Percentiles rank a stretch among this genome's conserved stretches.
phyloP scores from a whole-genome alignment of 2,113 vertebrate genomes.

The Silurus glanis region DNA sequence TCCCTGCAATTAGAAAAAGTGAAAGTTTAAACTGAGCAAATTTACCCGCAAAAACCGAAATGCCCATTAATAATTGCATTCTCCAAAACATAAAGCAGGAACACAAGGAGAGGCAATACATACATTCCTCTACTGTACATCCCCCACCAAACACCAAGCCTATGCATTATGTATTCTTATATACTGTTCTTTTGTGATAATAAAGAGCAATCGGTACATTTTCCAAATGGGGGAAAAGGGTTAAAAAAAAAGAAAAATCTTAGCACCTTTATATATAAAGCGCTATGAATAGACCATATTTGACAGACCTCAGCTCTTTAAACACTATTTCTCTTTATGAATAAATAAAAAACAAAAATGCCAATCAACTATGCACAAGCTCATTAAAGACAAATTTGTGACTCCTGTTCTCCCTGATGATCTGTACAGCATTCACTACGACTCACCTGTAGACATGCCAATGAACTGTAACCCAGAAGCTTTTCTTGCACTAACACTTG shows the following conservation, averaged over 20 bases:
- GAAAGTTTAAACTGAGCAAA: neutral
- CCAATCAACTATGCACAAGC: neutral
- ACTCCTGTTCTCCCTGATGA: neutral
- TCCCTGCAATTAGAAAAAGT: slow-evolving; percentile 6
- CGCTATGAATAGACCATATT: neutral
- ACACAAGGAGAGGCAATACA: neutral
- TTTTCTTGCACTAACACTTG: neutral
- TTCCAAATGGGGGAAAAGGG: neutral
- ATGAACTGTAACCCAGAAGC: neutral
- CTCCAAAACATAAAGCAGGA: neutral
- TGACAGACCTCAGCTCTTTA: neutral
- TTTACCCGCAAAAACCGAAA: neutral
- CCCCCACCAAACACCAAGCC: neutral
- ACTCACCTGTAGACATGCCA: neutral
- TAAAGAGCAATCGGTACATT: neutral
- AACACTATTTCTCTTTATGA: neutral
- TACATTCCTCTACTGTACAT: neutral
- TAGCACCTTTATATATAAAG: neutral
- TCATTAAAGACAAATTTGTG: neutral
- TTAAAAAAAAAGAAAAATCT: neutral
- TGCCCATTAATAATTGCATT: neutral
- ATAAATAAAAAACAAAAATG: neutral
- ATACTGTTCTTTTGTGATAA: neutral
- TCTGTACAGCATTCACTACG: neutral
- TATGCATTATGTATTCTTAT: neutral